Evolutionary conservation across 2,888 invertebrate species (phyloP).

Genomic region (Hydraecia micacea): DNA sequence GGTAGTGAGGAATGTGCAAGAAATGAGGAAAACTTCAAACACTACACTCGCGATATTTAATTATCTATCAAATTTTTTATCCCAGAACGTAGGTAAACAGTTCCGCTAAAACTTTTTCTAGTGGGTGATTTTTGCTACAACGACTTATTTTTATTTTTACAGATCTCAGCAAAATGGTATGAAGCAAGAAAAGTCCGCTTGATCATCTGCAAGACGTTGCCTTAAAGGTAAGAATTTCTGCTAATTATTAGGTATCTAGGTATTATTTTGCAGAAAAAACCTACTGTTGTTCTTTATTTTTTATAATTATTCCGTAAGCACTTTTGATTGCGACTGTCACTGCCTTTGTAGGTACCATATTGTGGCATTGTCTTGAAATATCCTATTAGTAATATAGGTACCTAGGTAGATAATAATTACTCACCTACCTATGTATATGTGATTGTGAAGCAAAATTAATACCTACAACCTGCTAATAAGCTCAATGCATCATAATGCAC

Average conservation of each 20-base stretch:
- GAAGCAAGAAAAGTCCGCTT: conserved; percentile 69
- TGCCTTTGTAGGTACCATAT: not conserved
- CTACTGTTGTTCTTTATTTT: not conserved
- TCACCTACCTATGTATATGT: not conserved
- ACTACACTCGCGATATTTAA: not conserved
- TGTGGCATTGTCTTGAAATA: not conserved
- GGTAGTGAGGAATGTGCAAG: not conserved
- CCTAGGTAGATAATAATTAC: not conserved
- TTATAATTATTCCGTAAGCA: not conserved
- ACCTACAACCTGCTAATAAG: not conserved
- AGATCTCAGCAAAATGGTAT: conserved; percentile 87
- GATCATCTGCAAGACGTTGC: conserved; percentile 77
- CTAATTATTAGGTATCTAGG: not conserved
- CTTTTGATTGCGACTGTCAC: conserved; percentile 14
- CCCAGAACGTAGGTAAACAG: too few relatives aligned
- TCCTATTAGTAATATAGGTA: not conserved
- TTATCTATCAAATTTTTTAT: too few relatives aligned
- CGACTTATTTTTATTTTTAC: conserved; percentile 70
- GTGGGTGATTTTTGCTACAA: not conserved
- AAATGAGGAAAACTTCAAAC: not conserved
- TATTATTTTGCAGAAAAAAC: not conserved
- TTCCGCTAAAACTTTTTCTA: not conserved
- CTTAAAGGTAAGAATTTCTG: conserved; percentile 77
- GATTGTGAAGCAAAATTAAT: not conserved
- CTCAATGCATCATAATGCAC: conserved; percentile 7